Percentiles rank a stretch among this genome's conserved stretches.
These are phyloP conservation scores for Papilio glaucus DNA, from an alignment of 1,140 invertebrate genomes.

Conservation along the genomic window DNA sequence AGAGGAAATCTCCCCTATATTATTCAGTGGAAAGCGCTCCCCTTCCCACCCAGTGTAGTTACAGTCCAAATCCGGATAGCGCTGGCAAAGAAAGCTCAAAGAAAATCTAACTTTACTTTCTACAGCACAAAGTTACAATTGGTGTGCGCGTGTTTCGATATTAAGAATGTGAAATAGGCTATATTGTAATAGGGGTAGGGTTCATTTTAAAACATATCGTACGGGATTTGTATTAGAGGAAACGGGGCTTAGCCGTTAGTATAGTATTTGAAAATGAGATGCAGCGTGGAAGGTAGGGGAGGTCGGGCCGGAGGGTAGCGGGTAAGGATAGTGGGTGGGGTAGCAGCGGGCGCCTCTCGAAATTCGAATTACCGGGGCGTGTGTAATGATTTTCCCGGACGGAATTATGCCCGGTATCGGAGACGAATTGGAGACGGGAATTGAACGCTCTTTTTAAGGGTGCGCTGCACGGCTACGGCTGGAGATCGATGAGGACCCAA, in stretches of 20 bases:
- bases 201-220: constrained; percentile 54
- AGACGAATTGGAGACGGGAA: constrained; percentile 67
- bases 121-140: constrained; percentile 69
- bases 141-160: constrained; percentile 43
- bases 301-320: background rate
- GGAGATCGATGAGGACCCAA: constrained; percentile 17
- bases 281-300: constrained; percentile 66
- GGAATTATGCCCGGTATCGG: constrained; percentile 78
- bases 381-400: constrained; percentile 82
- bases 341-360: constrained; percentile 67
- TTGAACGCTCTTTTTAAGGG: constrained; percentile 76
- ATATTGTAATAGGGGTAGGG: constrained; percentile 53
- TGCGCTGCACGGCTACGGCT: constrained; percentile 28
- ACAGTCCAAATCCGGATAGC: constrained; percentile 50
- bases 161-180: constrained; percentile 50
- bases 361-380: constrained; percentile 82
- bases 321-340: constrained; percentile 46
- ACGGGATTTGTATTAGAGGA: constrained; percentile 51
- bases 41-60: constrained; percentile 46
- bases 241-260: constrained; percentile 65
- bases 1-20: constrained; percentile 79
- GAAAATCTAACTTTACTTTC: constrained; percentile 74
- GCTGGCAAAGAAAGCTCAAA: constrained; percentile 61
- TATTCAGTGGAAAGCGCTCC: constrained; percentile 70
- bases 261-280: constrained; percentile 81